phyloP scores from a whole-genome alignment of 2,888 invertebrate genomes.

The Leptinotarsa peninsularis region DNA sequence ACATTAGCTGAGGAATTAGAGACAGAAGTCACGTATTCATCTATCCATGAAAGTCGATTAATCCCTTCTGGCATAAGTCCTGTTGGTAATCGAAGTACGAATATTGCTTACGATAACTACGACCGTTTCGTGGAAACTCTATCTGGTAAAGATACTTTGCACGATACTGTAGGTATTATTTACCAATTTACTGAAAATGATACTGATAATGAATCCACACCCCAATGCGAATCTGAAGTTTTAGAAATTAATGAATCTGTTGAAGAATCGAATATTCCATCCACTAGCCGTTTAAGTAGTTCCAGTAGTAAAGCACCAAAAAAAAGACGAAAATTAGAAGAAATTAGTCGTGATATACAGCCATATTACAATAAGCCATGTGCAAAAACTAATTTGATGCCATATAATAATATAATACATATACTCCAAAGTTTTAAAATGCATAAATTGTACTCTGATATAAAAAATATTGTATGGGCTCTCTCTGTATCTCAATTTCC shows the following conservation, averaged over 20 bases:
- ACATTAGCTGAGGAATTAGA: constrained; percentile 56
- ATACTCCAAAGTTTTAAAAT: constrained; percentile 18
- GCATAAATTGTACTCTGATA: constrained; percentile 30
- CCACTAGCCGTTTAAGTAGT: background rate
- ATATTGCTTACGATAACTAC: constrained; percentile 38
- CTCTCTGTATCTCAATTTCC: constrained; percentile 45
- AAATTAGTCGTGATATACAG: background rate
- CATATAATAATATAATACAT: constrained; percentile 22
- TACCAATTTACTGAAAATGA: constrained; percentile 41
- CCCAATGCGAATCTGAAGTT: constrained; percentile 23
- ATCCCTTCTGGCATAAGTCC: constrained; percentile 52
- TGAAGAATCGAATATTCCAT: constrained; percentile 15
- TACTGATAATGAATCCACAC: constrained; percentile 40
- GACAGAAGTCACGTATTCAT: constrained; percentile 50
- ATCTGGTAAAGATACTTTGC: constrained; percentile 39
- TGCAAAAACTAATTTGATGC: constrained; percentile 12
- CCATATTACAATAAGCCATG: constrained; percentile 7
- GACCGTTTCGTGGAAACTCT: background rate
- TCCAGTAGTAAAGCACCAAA: background rate
- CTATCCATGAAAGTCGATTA: constrained; percentile 38
- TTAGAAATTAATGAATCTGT: constrained; percentile 25
- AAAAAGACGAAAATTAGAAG: constrained; percentile 8
- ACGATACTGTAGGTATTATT: constrained; percentile 49
- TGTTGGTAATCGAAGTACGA: constrained; percentile 47
- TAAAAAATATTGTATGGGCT: constrained; percentile 51